These are phyloP conservation scores for Lampropteryx suffumata DNA, from an alignment of 2,888 invertebrate genomes.

Conservation along the genomic window DNA sequence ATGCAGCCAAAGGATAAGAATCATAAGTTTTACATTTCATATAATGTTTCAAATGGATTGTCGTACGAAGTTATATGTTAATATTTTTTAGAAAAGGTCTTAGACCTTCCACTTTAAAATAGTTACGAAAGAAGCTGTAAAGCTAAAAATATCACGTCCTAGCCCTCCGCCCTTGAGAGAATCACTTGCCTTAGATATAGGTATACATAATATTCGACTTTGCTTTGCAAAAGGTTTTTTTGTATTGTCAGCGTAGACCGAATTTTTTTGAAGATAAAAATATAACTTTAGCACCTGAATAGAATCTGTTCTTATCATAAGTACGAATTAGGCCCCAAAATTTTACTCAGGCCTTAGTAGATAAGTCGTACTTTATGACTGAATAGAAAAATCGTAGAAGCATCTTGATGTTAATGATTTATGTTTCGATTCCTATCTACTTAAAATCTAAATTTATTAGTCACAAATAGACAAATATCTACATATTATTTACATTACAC, in stretches of 20 bases:
- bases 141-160: slow-evolving; percentile 76
- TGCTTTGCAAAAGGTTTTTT: slow-evolving; percentile 74
- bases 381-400: slow-evolving; percentile 11
- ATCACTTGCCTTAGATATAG: slow-evolving; percentile 56
- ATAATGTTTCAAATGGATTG: slow-evolving; percentile 30
- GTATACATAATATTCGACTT: slow-evolving; percentile 52
- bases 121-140: slow-evolving; percentile 73
- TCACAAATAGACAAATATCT: slow-evolving; percentile 63
- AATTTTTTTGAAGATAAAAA: slow-evolving; percentile 40
- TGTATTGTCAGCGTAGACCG: slow-evolving; percentile 71
- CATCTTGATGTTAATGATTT: slow-evolving; percentile 22
- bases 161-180: slow-evolving; percentile 65
- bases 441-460: slow-evolving; percentile 45
- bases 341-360: slow-evolving; percentile 16
- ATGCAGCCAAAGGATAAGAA: slow-evolving; percentile 19
- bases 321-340: slow-evolving; percentile 20
- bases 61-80: slow-evolving; percentile 41
- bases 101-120: slow-evolving; percentile 60
- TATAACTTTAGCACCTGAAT: slow-evolving; percentile 42
- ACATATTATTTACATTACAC: slow-evolving; percentile 73
- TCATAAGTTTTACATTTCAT: too few relatives aligned
- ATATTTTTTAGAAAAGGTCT: slow-evolving; percentile 51
- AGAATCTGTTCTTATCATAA: slow-evolving; percentile 12
- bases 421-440: slow-evolving; percentile 69
- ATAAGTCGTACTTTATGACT: slow-evolving; percentile 2